Evolutionary conservation across 2,888 invertebrate species (phyloP), one percentile per base, ranked within the genome.

Genomic region (Venusia cambrica): DNA sequence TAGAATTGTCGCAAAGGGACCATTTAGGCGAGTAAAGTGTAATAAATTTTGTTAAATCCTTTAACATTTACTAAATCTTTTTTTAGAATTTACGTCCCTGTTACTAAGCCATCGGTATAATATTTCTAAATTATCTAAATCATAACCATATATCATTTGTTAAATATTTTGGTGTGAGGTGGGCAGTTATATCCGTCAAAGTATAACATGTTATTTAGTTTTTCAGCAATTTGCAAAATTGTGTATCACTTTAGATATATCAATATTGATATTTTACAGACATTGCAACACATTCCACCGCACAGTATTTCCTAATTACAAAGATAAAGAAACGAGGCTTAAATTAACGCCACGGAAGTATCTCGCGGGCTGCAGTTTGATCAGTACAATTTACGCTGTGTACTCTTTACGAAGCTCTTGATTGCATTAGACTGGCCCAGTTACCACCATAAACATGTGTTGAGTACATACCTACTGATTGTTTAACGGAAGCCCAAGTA

Each of bases 351-450:
- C 46, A 46, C 46, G 42, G 44, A 46, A 49, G 41, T 39, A 8
- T 31, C 30, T 20, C 26, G 34, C 24, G 16, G 12, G 18, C 12
- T 34, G 38, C 49, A 40, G 35, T 39, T 46, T 46, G 30, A 49
- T 44, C 41, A 35, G 44, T 36, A 35, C 35, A 48, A 43, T 51
- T 60, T 54, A 54, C 49, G 48, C 62, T 72, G 74, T 77, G 74
- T 79, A 71, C 67, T 69, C 72, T 72, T 65, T 58, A 57, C 62
- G 55, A 37, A 55, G 55, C 51, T 67, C 68, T 63, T 71, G 69
- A 75, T 71, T 71, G 67, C 66, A 68, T 67, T 56, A 53, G 59
- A 51, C 61, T 67, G 74, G 59, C 71, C 73, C 60, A 73, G 68
- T 71, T 73, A 63, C 48, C 54, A 51, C 45, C 57, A 58, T 51